These are phyloP conservation scores for Nomada ruficornis DNA, from an alignment of 2,888 invertebrate species.

Conservation along the genomic window DNA sequence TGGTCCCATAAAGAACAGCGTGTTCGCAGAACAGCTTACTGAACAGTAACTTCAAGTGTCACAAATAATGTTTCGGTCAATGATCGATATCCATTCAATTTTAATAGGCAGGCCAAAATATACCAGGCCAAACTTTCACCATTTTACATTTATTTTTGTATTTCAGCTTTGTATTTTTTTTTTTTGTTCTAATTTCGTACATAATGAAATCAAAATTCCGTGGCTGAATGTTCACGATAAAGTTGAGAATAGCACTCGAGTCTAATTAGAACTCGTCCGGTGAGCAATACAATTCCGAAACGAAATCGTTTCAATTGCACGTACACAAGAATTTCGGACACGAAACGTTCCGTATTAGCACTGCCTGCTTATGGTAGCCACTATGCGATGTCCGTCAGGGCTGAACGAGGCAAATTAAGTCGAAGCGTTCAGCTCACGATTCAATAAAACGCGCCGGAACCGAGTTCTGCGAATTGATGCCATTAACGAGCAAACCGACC, in stretches of 20 bases:
- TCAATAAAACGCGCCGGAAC: conserved; percentile 42
- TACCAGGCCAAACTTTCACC: neutral
- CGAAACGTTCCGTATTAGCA: conserved; percentile 48
- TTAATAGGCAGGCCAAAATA: no score
- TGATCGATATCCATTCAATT: neutral
- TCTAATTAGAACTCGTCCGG: neutral
- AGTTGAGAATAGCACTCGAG: neutral
- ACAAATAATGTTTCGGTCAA: neutral
- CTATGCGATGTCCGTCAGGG: conserved; percentile 7
- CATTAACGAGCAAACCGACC: conserved; percentile 65
- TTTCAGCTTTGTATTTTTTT: neutral
- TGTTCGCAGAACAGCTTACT: conserved; percentile 7
- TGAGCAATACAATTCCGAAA: conserved; percentile 1
- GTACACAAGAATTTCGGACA: conserved; percentile 19
- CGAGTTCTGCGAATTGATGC: conserved; percentile 57
- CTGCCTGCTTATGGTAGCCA: conserved; percentile 10
- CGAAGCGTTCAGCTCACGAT: conserved; percentile 37
- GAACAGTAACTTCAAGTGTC: neutral
- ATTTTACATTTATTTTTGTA: neutral
- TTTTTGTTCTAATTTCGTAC: neutral
- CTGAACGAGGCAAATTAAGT: conserved; percentile 35
- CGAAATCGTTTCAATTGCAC: neutral
- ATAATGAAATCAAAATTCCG: neutral
- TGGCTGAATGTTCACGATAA: neutral
- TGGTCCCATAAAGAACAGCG: conserved; percentile 40